Base-by-base conservation (phyloP, 2,797 vertebrate species). In the Sphenopsis melanotis region DNA sequence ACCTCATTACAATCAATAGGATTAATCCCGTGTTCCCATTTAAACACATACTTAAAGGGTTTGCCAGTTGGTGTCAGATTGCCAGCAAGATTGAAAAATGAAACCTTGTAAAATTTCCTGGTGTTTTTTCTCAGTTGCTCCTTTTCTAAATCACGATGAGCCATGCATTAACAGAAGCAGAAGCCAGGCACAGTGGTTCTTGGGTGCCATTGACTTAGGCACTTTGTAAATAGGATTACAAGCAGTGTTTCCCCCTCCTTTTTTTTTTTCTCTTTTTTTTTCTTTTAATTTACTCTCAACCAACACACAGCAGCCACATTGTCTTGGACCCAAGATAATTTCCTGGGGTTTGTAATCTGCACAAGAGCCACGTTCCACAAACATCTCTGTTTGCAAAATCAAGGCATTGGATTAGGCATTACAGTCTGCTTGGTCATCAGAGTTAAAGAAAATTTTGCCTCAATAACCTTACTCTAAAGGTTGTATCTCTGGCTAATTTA, bases 231-330 rank as follows among this genome's bases (percentile, higher is more conserved):
- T n/a, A 36, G 10, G 12, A 66, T 52, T 63, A 57, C 21, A 37
- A 53, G 2, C 12, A 49, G 19, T 7, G 2, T 34, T 74, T 41
- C 6, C 30, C 12, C 1, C 14, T 12, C 12, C 32, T n/a, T 3
- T 9, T 44, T 32, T 32, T n/a, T 11, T 9, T 4, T 2, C 1
- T 5, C 5, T 1, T 4, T 26, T n/a, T 36, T 10, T 18, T 12
- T 32, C 39, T 44, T 41, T 16, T 8, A n/a, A 29, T 60, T 64
- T 44, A 10, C 27, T 32, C 15, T 9, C 26, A n/a, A 22, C 7
- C 13, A 26, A 6, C 22, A 60, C 32, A 11, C 6, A 2, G 3
- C 2, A 1, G 1, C 5, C 1, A 1, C 7, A 10, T 12, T 71
- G 3, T 61, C 50, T n/a, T 55, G 34, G 85, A 37, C 6, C 30